phyloP scores from a whole-genome alignment of 2,888 invertebrate species.

The Hoplodrina blanda region DNA sequence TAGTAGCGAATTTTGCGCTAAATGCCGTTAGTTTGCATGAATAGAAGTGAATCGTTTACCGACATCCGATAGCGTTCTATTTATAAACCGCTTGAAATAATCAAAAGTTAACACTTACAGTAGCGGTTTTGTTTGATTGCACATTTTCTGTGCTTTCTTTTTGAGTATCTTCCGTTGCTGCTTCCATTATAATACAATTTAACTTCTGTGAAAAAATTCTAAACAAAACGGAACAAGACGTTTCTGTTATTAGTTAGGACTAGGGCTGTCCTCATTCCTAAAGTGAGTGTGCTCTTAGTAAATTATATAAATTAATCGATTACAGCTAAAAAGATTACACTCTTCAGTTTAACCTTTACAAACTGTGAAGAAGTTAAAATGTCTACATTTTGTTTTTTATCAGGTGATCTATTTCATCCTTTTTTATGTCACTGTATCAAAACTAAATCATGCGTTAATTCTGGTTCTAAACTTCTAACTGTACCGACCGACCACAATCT shows the following conservation, averaged over 20 bases:
- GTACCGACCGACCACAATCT: too few relatives aligned
- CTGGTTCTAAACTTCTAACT: too few relatives aligned
- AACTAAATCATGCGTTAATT: too few relatives aligned
- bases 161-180: constrained; percentile 75
- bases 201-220: constrained; percentile 62
- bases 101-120: constrained; percentile 72
- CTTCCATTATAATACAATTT: constrained; percentile 79
- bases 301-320: too few relatives aligned
- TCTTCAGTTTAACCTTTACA: too few relatives aligned
- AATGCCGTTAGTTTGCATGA: constrained; percentile 40
- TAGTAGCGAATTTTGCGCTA: constrained; percentile 7
- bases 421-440: too few relatives aligned
- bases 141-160: constrained; percentile 76
- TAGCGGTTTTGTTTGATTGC: constrained; percentile 69
- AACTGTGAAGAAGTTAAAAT: too few relatives aligned
- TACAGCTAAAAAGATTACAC: too few relatives aligned
- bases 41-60: constrained; percentile 66
- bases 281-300: too few relatives aligned
- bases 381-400: too few relatives aligned
- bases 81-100: constrained; percentile 75
- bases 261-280: constrained; percentile 48
- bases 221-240: constrained; percentile 70
- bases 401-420: too few relatives aligned
- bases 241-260: constrained; percentile 33
- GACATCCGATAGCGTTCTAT: constrained; percentile 86